Conservation (phyloP, 2,797 vertebrate genomes). For the Muscicapa comitata region DNA sequence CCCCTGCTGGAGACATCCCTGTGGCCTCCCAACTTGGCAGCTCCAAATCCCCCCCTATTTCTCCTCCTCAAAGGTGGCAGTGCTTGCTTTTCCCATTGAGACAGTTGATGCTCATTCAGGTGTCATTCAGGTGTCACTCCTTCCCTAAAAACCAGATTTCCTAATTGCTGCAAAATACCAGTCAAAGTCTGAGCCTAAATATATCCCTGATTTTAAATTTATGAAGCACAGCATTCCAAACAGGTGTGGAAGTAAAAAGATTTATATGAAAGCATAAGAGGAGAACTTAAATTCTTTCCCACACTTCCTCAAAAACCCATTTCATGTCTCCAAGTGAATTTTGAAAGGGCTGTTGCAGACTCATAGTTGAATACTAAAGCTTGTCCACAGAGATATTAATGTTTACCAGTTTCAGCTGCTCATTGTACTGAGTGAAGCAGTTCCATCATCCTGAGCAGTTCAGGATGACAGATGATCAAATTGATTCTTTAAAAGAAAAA, state of each 20-base stretch:
- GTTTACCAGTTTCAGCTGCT: neutral
- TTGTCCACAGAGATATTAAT: neutral
- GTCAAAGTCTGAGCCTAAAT: neutral
- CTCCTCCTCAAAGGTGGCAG: neutral
- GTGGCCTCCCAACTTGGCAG: neutral
- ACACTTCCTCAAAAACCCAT: neutral
- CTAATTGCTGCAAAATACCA: neutral
- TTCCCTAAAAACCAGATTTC: neutral
- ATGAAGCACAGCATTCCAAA: neutral
- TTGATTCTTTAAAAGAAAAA: neutral
- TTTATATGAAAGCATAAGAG: neutral
- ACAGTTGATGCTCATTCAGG: neutral
- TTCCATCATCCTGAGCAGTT: neutral
- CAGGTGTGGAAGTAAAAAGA: neutral
- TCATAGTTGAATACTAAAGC: neutral
- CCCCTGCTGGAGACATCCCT: neutral
- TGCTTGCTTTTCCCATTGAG: accelerated
- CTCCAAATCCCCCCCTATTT: neutral
- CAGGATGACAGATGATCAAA: neutral
- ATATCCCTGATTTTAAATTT: neutral
- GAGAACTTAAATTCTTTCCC: accelerated
- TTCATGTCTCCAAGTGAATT: neutral
- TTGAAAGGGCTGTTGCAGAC: neutral
- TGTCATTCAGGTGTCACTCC: neutral
- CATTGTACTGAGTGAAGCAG: neutral